Base-by-base conservation (phyloP, 2,113 vertebrate genomes). In the Protobothrops mucrosquamatus region DNA sequence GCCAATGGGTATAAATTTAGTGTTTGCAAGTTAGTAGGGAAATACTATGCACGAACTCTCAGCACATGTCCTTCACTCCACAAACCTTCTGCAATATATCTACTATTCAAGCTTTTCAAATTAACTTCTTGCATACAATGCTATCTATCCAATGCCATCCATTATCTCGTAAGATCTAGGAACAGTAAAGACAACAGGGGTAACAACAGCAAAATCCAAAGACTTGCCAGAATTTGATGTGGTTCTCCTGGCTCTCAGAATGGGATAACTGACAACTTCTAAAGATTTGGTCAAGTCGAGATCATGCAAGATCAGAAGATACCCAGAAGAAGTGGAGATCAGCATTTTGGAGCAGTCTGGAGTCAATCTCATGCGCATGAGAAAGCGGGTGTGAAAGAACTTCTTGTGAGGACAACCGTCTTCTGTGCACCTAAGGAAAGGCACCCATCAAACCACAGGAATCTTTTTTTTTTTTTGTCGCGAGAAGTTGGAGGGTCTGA, bases 291-390 rank as follows among this genome's bases (percentile, higher is more conserved):
- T 99, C 91, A 99, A 98, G 96, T 99, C 99, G 94, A 99, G 98
- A 96, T 99, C 98, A 29, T 99, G 99, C 89, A 99, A 98, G 97
- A 99, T 99, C 94, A 99, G 98, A 94, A 99, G 98, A 97, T 99
- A 99, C 2, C 99, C 99, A 57, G 99, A 99, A 59, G 99, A 99
- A 0, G 99, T 99, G 91, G 99, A 99, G 97, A 99, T 99, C 92
- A 99, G 97, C 99, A 99, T 99, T 97, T 99, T 99, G 93, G 99
- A 99, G 97, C 99, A 99, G 97, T 99, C 99, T 88, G 99, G 99
- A 0, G 99, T 99, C 97, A 99, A 97, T 55, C 99, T 98, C 99
- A 99, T 99, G 81, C 99, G 95, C 99, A 99, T 99, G 69, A 99
- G 98, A 94, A 99, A 99, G 91, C 99, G 99, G 0, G 99, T 99